A percentile compares a stretch with the other conserved stretches of the same genome.
Conservation (phyloP, 1,140 invertebrate genomes). For the Medauroidea extradentata region DNA sequence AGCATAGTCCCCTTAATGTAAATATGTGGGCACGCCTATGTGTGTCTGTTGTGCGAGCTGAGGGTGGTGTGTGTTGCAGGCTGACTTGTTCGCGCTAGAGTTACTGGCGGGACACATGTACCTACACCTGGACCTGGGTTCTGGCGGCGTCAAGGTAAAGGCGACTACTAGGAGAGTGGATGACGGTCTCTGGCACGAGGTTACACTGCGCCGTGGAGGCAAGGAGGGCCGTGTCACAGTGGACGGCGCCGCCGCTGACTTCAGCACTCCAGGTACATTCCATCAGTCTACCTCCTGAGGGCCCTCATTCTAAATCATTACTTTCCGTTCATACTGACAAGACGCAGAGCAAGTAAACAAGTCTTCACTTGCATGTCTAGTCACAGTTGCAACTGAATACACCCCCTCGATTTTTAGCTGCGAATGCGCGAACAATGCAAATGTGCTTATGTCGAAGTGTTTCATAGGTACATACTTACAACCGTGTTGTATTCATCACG, state of each 20-base stretch:
- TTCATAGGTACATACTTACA: no score
- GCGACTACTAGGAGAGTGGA: conserved; percentile 77
- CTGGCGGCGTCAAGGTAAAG: conserved; percentile 80
- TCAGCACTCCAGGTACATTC: conserved; percentile 78
- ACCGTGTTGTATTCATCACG: no score
- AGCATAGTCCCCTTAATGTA: no score
- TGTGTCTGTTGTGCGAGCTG: background rate
- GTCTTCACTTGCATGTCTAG: no score
- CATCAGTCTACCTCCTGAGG: no score
- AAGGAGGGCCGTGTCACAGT: conserved; percentile 84
- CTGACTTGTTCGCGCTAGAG: conserved; percentile 91
- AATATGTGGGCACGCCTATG: background rate
- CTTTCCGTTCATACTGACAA: no score
- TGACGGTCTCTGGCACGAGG: conserved; percentile 89
- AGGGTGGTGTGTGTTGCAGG: conserved; percentile 46
- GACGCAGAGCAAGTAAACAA: no score
- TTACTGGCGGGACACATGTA: conserved; percentile 90
- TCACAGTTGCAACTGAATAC: no score
- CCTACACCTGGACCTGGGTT: conserved; percentile 85
- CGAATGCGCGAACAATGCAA: no score
- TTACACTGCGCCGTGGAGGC: conserved; percentile 71
- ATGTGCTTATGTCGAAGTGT: no score
- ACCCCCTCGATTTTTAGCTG: no score
- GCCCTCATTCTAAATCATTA: no score
- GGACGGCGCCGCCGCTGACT: conserved; percentile 84